A percentile compares a stretch with the other conserved stretches of the same genome.
Conservation (phyloP, 2,888 invertebrate genomes). For the Galeruca laticollis region DNA sequence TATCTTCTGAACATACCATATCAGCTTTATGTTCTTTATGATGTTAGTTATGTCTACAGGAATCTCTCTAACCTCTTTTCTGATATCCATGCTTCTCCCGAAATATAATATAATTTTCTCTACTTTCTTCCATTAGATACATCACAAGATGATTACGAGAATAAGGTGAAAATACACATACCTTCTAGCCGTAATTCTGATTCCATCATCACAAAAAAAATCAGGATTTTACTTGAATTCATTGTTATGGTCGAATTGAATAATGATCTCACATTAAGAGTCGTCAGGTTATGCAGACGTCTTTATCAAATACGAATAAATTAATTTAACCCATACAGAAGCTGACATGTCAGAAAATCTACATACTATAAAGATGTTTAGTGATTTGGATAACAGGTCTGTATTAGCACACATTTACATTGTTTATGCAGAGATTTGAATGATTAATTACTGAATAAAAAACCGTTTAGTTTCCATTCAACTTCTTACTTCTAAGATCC, state of each 20-base stretch:
- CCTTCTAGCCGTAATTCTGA: neutral
- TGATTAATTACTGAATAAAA: too few species aligned
- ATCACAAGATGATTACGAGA: neutral
- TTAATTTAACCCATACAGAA: conserved; percentile 22
- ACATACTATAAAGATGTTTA: conserved; percentile 24
- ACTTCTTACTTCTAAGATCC: too few species aligned
- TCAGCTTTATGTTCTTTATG: too few species aligned
- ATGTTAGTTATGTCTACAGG: too few species aligned
- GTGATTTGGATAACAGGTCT: neutral
- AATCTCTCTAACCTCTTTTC: too few species aligned
- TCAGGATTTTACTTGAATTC: conserved; percentile 21
- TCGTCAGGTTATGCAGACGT: conserved; percentile 42
- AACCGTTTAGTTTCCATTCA: too few species aligned
- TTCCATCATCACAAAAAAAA: neutral
- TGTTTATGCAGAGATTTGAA: neutral
- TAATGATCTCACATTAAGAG: conserved; percentile 34
- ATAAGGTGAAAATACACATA: neutral
- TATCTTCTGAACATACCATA: too few species aligned
- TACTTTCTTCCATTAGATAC: too few species aligned
- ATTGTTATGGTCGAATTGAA: conserved; percentile 30
- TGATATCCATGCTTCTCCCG: too few species aligned
- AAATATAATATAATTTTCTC: too few species aligned
- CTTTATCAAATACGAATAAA: conserved; percentile 39
- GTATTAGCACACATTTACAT: neutral
- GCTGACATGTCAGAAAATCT: conserved; percentile 22